phyloP scores from a whole-genome alignment of 2,888 invertebrate species.

The Neelides folsomi region DNA sequence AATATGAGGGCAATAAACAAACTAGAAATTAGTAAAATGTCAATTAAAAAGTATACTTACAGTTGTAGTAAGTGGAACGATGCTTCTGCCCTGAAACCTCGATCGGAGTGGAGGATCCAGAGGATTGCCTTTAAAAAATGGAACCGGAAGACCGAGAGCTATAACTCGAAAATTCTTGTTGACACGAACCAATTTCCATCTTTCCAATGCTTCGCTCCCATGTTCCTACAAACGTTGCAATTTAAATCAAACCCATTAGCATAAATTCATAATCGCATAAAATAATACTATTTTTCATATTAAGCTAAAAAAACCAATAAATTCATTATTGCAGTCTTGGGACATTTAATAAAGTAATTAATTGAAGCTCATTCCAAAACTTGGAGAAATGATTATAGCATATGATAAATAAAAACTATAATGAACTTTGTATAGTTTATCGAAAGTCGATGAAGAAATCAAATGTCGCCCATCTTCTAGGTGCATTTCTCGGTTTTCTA shows the following conservation, averaged over 20 bases:
- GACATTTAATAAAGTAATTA: too few species aligned
- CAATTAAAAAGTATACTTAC: slow-evolving; percentile 9
- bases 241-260: not conserved
- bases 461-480: slow-evolving; percentile 90
- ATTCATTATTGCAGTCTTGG: too few species aligned
- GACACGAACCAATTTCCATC: slow-evolving; percentile 81
- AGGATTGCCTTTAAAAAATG: slow-evolving; percentile 75
- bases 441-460: slow-evolving; percentile 76
- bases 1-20: too few species aligned
- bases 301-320: not conserved
- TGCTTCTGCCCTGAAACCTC: slow-evolving; percentile 62
- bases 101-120: slow-evolving; percentile 90
- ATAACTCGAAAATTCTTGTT: slow-evolving; percentile 85
- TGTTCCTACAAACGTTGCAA: slow-evolving; percentile 51
- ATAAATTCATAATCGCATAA: not conserved
- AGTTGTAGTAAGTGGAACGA: slow-evolving; percentile 20
- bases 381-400: too few species aligned
- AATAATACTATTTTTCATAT: not conserved
- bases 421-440: slow-evolving; percentile 65
- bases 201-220: slow-evolving; percentile 59
- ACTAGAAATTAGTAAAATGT: not conserved
- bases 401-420: too few species aligned
- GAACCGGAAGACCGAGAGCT: slow-evolving; percentile 80
- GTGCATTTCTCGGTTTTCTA: slow-evolving; percentile 97
- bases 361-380: too few species aligned